phyloP scores from a whole-genome alignment of 2,888 invertebrate species.

The Galeruca laticollis region DNA sequence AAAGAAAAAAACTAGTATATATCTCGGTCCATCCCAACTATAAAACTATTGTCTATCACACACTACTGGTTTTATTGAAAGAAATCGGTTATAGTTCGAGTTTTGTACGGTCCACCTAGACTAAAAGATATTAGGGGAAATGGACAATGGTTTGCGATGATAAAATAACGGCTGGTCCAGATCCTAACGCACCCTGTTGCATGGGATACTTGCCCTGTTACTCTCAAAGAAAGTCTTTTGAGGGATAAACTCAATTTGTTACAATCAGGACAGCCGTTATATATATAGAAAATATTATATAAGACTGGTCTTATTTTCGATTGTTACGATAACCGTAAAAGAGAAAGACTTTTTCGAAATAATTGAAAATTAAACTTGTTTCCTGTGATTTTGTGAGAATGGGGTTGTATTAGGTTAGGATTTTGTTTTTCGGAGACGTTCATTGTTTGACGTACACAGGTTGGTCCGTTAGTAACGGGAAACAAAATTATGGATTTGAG shows the following conservation, averaged over 20 bases:
- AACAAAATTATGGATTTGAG: no score
- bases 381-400: slow-evolving; percentile 13
- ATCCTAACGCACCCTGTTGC: slow-evolving; percentile 49
- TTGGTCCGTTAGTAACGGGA: no score
- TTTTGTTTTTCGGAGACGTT: neutral
- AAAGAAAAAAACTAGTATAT: slow-evolving; percentile 30
- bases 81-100: slow-evolving; percentile 50
- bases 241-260: slow-evolving; percentile 53
- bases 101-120: slow-evolving; percentile 52
- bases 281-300: slow-evolving; percentile 50
- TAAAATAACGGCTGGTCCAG: slow-evolving; percentile 45
- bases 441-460: no score
- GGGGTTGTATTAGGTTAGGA: neutral
- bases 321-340: slow-evolving; percentile 25
- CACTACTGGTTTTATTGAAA: slow-evolving; percentile 49
- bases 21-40: slow-evolving; percentile 32
- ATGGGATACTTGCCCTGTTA: slow-evolving; percentile 43
- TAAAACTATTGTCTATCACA: slow-evolving; percentile 36
- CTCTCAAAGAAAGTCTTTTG: slow-evolving; percentile 45
- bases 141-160: slow-evolving; percentile 53
- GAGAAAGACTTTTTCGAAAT: slow-evolving; percentile 41
- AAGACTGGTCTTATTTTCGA: slow-evolving; percentile 51
- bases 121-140: slow-evolving; percentile 52
- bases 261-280: slow-evolving; percentile 51
- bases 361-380: slow-evolving; percentile 38